Percentiles rank a stretch among this genome's conserved stretches.
phyloP scores from a whole-genome alignment of 2,113 vertebrate genomes.

The Alexandromys fortis region DNA sequence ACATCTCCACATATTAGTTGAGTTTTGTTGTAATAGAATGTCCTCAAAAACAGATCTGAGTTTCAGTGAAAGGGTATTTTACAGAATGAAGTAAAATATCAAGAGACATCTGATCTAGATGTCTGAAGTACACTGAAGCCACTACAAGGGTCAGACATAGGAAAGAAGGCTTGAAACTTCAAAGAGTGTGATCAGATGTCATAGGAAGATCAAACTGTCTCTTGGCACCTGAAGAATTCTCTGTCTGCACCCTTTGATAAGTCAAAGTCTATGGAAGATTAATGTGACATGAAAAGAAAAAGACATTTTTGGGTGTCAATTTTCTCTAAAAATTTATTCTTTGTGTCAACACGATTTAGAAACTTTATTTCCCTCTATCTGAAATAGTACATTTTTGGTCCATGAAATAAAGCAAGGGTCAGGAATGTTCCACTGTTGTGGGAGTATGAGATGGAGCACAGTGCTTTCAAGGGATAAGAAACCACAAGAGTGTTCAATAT shows the following conservation, averaged over 20 bases:
- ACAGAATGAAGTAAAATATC: slow-evolving; percentile 63
- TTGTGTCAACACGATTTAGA: background rate
- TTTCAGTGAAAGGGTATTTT: slow-evolving; percentile 60
- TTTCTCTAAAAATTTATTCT: slow-evolving; percentile 45
- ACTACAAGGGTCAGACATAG: slow-evolving; percentile 14
- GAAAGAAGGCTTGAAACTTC: slow-evolving; percentile 47
- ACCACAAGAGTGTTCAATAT: background rate
- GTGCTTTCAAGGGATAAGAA: background rate
- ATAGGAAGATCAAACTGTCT: slow-evolving; percentile 60
- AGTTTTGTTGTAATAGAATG: slow-evolving; percentile 81
- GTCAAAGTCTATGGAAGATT: slow-evolving; percentile 11
- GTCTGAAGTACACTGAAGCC: slow-evolving; percentile 27
- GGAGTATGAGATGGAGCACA: background rate
- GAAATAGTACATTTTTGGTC: slow-evolving; percentile 3
- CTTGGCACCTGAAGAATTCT: background rate
- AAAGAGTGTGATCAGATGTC: slow-evolving; percentile 52
- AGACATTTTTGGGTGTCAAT: background rate
- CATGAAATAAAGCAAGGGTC: background rate
- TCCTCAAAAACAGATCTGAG: slow-evolving; percentile 72
- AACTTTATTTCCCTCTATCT: background rate
- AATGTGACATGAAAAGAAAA: slow-evolving; percentile 59
- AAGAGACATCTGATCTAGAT: background rate
- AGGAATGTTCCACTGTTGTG: slow-evolving; percentile 46
- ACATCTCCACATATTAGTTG: slow-evolving; percentile 73
- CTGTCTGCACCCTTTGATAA: slow-evolving; percentile 46